Base-by-base conservation (phyloP, 2,113 vertebrate genomes). In the Pangasianodon gigas region DNA sequence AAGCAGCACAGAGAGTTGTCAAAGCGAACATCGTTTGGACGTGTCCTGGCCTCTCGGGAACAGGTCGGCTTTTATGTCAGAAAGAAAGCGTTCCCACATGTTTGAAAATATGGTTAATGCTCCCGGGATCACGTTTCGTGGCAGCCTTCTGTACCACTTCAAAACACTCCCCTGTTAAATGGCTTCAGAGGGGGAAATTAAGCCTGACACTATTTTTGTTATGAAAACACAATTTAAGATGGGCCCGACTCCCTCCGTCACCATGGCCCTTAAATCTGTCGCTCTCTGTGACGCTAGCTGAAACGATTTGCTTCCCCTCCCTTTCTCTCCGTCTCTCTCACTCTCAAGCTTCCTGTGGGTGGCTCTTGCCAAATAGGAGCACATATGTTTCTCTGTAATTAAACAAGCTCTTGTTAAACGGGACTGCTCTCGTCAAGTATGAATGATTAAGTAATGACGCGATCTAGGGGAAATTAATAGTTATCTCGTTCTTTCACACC, bases 21-120 rank as follows among this genome's bases (percentile, higher is more conserved):
- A 95, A 96, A 96, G 92, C 94, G 94, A 97, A 95, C 95, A 93
- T 93, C 94, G 92, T 93, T 95, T 96, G 94, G 91, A 95, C 94
- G 93, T 93, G 93, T 91, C 90, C 93, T 94, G 93, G 91, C 94
- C 97, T 93, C 95, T 96, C 93, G 93, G 92, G 92, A 92, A 89
- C 92, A 93, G 89, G 94, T 89, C 94, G 93, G 95, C 94, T 97
- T 97, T 97, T 95, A 97, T 96, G 95, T 96, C 92, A 93, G 93
- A 95, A 91, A 93, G 94, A 97, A 98, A 98, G 94, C 94, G 97
- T 96, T 97, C 94, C 96, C 97, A 98, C 94, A 96, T 98, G 97
- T 97, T 96, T 96, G 94, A 94, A 96, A 97, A 97, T 94, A 96
- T 92, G 93, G 92, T 90, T 97, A 96, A 96, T 96, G 94, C 95